Evolutionary conservation across 1,140 invertebrate genomes (phyloP).

Genomic region (Drosophila sp.): DNA sequence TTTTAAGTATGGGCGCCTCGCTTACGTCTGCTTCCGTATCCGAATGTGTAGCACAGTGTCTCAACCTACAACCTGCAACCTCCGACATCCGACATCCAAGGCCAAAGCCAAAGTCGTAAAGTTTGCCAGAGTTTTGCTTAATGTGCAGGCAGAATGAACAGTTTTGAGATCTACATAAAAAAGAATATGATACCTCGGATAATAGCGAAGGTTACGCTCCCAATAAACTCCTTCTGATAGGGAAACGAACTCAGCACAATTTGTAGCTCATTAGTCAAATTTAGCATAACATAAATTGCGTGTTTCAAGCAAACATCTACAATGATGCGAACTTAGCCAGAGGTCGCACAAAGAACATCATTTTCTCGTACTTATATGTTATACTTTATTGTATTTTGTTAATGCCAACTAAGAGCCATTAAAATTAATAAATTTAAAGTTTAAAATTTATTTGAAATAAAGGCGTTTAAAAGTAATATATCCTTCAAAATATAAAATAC

Average conservation of each 20-base stretch:
- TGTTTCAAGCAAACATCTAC: conserved; percentile 25
- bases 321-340: background rate
- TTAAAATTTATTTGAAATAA: no score
- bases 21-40: conserved; percentile 20
- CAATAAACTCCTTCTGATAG: conserved; percentile 10
- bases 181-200: background rate
- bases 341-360: no score
- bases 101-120: conserved; percentile 72
- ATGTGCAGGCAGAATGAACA: conserved; percentile 45
- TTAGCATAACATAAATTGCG: background rate
- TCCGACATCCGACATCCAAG: conserved; percentile 16
- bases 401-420: no score
- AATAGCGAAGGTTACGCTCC: background rate
- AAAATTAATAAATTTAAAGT: no score
- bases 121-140: conserved; percentile 69
- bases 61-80: background rate
- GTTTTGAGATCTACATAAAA: background rate
- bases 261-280: background rate
- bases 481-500: no score
- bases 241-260: background rate
- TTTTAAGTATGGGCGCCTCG: conserved; percentile 57
- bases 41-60: background rate
- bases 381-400: no score
- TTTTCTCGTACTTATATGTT: no score
- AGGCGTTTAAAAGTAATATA: no score